Conservation (phyloP, 2,797 vertebrate species). For the Aphelocoma californica region DNA sequence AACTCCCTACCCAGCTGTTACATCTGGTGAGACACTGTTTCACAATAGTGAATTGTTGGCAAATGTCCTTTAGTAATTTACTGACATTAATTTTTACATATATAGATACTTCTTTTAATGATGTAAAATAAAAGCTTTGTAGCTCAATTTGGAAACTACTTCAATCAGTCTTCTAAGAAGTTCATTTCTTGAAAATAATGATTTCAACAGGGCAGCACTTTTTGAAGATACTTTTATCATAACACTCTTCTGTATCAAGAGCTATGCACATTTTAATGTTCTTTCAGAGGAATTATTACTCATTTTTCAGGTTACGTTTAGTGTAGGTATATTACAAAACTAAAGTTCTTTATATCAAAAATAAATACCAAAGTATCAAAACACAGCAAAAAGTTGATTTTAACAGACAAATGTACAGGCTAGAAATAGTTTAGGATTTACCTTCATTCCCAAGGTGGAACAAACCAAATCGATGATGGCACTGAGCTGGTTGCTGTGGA, state of each 20-base stretch:
- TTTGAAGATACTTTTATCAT: background rate
- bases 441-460: conserved; percentile 99
- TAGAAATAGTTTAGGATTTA: conserved; percentile 61
- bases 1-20: background rate
- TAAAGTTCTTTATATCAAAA: background rate
- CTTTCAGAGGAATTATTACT: background rate
- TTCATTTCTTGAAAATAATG: background rate
- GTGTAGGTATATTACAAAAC: background rate
- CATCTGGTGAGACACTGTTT: background rate
- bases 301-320: background rate
- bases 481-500: conserved; percentile 98
- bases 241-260: background rate
- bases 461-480: conserved; percentile 99
- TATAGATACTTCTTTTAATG: background rate
- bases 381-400: background rate
- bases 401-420: background rate
- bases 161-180: background rate
- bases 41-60: accelerated
- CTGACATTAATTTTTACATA: background rate
- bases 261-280: background rate
- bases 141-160: background rate
- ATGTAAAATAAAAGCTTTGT: background rate
- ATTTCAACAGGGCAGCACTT: background rate
- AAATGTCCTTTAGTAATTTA: background rate
- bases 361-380: background rate